phyloP scores from a whole-genome alignment of 2,888 invertebrate species.

The Ectemnius continuus region DNA sequence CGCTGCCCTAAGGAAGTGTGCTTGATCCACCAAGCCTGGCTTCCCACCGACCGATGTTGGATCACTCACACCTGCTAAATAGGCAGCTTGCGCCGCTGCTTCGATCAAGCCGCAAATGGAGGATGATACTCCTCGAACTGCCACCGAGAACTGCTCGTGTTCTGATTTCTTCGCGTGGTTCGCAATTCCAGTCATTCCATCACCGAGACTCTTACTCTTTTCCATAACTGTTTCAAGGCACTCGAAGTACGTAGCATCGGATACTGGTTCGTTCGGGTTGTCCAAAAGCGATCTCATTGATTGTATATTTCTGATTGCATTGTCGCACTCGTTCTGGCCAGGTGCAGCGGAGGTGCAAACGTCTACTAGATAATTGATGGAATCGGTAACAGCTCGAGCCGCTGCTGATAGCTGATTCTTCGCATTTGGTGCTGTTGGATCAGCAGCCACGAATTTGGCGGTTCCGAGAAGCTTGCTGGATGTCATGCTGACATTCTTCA shows the following conservation, averaged over 20 bases:
- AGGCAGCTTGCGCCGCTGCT: slow-evolving; percentile 96
- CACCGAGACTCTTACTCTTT: slow-evolving; percentile 90
- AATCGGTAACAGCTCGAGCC: slow-evolving; percentile 93
- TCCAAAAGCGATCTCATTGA: slow-evolving; percentile 90
- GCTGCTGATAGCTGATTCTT: slow-evolving; percentile 93
- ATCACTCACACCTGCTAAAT: slow-evolving; percentile 96
- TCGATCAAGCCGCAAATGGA: slow-evolving; percentile 96
- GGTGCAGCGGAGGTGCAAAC: slow-evolving; percentile 94
- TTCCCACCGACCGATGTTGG: slow-evolving; percentile 92
- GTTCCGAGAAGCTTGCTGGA: slow-evolving; percentile 92
- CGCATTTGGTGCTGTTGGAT: slow-evolving; percentile 93
- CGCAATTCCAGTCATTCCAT: slow-evolving; percentile 97
- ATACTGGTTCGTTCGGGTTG: slow-evolving; percentile 92
- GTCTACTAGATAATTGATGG: slow-evolving; percentile 93
- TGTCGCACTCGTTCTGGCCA: slow-evolving; percentile 98
- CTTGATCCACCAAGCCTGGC: slow-evolving; percentile 93
- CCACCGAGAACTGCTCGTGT: slow-evolving; percentile 90
- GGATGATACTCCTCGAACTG: slow-evolving; percentile 89
- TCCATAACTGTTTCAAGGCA: slow-evolving; percentile 94
- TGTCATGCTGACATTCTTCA: slow-evolving; percentile 92
- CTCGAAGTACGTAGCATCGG: slow-evolving; percentile 94
- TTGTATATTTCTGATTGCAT: slow-evolving; percentile 94
- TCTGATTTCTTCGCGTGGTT: slow-evolving; percentile 93
- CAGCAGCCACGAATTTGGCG: slow-evolving; percentile 93
- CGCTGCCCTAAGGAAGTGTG: slow-evolving; percentile 91